Evolutionary conservation across 2,888 invertebrate genomes (phyloP), one percentile per base, ranked within the genome.

Genomic region (Malthinus seriepunctatus): DNA sequence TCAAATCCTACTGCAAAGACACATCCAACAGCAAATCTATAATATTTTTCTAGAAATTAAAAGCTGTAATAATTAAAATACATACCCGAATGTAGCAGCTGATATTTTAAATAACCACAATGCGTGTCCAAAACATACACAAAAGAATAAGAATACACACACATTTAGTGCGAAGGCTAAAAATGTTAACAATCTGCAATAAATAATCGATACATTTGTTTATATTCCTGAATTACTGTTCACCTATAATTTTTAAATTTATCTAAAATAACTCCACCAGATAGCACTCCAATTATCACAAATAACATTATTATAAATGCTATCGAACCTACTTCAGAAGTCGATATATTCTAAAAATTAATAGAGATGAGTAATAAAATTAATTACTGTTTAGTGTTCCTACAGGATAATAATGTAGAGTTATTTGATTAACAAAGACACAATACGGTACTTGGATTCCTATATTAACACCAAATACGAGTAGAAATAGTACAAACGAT

Each of bases 11-110:
- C 93, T 0, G 98, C 96, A 51, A 98, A 80, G 72, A 97, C 95
- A 12, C 97, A 98, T n/a, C 97, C 97, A 97, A 98, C 97, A 81
- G 97, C 98, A 82, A 98, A 98, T 63, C 97, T 96, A 80, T 2
- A 81, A 42, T 9, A 15, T n/a, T n/a, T n/a, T n/a, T n/a, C n/a
- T n/a, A n/a, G n/a, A n/a, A n/a, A n/a, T n/a, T n/a, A n/a, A n/a
- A n/a, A n/a, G n/a, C n/a, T n/a, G n/a, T n/a, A n/a, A n/a, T 23
- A 23, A 23, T 23, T 2, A 23, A 3, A 3, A 23, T 23, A 23
- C 23, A 5, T 23, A 23, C 23, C 23, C 23, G 23, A 23, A 23
- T n/a, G n/a, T 23, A 23, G 23, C 23, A 23, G n/a, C 23, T 23
- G 5, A 23, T 23, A 23, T 5, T 23, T 23, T 23, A 5, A 23